These are phyloP conservation scores for Cephus pygmeus DNA, from an alignment of 2,888 invertebrate genomes.

Conservation along the genomic window DNA sequence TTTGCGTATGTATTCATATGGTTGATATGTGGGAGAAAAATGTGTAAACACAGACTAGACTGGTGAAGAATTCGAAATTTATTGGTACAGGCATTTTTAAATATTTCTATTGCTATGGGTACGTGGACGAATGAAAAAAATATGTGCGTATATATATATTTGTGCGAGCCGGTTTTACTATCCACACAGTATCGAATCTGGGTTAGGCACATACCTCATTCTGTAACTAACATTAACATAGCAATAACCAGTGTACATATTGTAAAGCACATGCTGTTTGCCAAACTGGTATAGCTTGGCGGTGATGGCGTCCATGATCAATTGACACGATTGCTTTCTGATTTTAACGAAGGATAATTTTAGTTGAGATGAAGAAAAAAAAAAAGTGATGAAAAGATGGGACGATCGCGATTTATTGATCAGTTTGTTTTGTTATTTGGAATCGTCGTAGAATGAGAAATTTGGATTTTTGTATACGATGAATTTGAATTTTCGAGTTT, in stretches of 20 bases:
- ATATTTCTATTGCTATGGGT: background rate
- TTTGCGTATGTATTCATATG: background rate
- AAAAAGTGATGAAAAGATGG: too few species aligned
- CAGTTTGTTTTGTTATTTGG: too few species aligned
- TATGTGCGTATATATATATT: background rate
- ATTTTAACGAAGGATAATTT: background rate
- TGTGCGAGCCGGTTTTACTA: background rate
- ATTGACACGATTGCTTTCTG: background rate
- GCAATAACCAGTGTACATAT: background rate
- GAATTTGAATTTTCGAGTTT: background rate
- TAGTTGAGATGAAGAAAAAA: background rate
- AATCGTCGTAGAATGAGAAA: too few species aligned
- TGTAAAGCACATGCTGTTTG: background rate
- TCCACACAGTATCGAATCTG: background rate
- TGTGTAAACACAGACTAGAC: background rate
- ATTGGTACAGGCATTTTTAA: background rate
- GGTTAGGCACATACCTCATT: background rate
- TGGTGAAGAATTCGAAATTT: background rate
- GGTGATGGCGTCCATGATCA: background rate
- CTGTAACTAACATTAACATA: background rate
- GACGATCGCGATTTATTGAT: too few species aligned
- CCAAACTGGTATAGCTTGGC: background rate
- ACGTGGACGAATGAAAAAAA: too few species aligned
- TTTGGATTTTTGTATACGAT: background rate
- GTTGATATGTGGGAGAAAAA: background rate